phyloP scores from a whole-genome alignment of 2,888 invertebrate genomes.

The Phlogophora meticulosa region DNA sequence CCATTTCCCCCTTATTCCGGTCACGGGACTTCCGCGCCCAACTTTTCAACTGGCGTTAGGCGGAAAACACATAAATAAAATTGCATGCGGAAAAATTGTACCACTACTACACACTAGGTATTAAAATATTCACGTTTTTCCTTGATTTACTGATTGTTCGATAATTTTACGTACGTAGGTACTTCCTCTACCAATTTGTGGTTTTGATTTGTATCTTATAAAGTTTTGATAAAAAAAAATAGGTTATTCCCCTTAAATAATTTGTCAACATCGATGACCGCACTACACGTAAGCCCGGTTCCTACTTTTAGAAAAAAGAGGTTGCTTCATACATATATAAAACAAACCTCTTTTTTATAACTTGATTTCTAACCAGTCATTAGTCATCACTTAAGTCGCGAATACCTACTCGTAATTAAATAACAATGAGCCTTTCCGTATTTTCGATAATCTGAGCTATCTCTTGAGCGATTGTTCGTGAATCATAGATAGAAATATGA shows the following conservation, averaged over 20 bases:
- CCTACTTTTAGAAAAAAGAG: not conserved
- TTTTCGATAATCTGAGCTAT: conserved; percentile 29
- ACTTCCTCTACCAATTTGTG: conserved; percentile 35
- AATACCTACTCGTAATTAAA: conserved; percentile 33
- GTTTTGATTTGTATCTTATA: conserved; percentile 6
- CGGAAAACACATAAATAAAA: conserved; percentile 54
- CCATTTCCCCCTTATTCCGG: conserved; percentile 73
- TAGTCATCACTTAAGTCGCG: conserved; percentile 5
- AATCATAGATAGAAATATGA: conserved; percentile 53
- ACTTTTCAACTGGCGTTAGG: conserved; percentile 68
- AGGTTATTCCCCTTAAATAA: conserved; percentile 11
- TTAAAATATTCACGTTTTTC: conserved; percentile 46
- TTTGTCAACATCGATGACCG: not conserved
- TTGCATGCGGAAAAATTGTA: conserved; percentile 40
- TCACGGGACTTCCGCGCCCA: conserved; percentile 77
- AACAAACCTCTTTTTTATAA: no score
- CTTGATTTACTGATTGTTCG: conserved; percentile 31
- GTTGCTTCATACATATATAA: no score
- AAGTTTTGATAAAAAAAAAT: not conserved
- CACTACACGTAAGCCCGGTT: not conserved
- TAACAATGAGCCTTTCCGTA: conserved; percentile 30
- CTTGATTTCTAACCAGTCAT: no score
- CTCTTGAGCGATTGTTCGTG: conserved; percentile 43
- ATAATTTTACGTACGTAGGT: conserved; percentile 20
- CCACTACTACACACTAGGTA: conserved; percentile 4